phyloP scores from a whole-genome alignment of 2,797 vertebrate species.

The Rhinoraja longicauda region DNA sequence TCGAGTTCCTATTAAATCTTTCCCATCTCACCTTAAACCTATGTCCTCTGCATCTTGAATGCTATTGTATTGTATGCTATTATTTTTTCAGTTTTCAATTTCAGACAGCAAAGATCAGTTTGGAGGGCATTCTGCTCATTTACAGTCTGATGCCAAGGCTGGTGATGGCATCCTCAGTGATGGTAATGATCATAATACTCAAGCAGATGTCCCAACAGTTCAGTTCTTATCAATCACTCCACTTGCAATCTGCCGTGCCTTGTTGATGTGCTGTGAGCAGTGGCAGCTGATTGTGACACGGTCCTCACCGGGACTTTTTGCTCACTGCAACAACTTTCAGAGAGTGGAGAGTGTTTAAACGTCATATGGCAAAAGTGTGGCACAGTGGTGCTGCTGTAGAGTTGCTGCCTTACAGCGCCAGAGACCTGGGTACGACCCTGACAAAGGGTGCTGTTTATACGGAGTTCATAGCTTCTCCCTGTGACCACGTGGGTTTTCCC shows the following conservation, averaged over 20 bases:
- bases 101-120: neutral
- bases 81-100: slow-evolving; percentile 8
- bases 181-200: neutral
- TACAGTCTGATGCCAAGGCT: neutral
- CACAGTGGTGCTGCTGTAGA: neutral
- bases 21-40: too few relatives aligned
- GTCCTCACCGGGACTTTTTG: neutral
- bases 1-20: too few relatives aligned
- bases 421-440: too few relatives aligned
- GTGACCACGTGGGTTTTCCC: too few relatives aligned
- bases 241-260: neutral
- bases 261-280: neutral
- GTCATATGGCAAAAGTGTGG: too few relatives aligned
- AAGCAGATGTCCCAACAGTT: neutral
- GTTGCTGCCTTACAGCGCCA: neutral
- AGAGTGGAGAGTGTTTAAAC: neutral
- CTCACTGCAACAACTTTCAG: neutral
- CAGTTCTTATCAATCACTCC: neutral
- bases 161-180: neutral
- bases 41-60: too few relatives aligned
- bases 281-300: too few relatives aligned
- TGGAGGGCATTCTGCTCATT: slow-evolving; percentile 7
- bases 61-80: too few relatives aligned
- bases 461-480: too few relatives aligned
- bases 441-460: too few relatives aligned